Evolutionary conservation across 2,888 invertebrate genomes (phyloP).

Genomic region (Neoascia interrupta): DNA sequence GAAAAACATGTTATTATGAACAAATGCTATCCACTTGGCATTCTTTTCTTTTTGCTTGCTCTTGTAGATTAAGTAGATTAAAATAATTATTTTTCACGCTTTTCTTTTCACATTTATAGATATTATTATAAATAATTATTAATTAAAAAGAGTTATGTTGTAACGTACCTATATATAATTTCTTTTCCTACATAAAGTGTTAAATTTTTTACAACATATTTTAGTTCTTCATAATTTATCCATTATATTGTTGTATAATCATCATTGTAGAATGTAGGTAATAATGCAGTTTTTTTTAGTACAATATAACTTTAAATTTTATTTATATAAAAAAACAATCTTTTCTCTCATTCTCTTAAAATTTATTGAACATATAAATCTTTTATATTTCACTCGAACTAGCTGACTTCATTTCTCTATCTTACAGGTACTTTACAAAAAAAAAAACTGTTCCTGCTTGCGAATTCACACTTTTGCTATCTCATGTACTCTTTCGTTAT

Average conservation of each 20-base stretch:
- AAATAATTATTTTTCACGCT: constrained; percentile 20
- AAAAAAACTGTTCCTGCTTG: constrained; percentile 42
- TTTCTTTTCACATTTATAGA: constrained; percentile 21
- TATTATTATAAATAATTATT: constrained; percentile 35
- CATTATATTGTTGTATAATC: constrained; percentile 13
- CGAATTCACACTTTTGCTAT: constrained; percentile 31
- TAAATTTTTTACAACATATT: constrained; percentile 47
- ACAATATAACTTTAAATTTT: constrained; percentile 66
- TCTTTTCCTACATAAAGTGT: constrained; percentile 42
- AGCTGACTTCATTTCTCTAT: constrained; percentile 52
- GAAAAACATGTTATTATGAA: too few relatives aligned
- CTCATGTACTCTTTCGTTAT: constrained; percentile 1
- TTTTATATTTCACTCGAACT: constrained; percentile 58
- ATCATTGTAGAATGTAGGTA: constrained; percentile 62
- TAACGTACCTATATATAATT: too few relatives aligned
- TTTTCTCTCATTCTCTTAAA: constrained; percentile 76
- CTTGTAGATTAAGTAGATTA: too few relatives aligned
- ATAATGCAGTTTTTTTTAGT: constrained; percentile 58
- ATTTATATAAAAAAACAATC: constrained; percentile 77
- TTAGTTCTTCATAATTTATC: constrained; percentile 33
- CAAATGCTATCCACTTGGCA: too few relatives aligned
- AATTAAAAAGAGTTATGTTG: too few relatives aligned
- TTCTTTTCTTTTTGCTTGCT: too few relatives aligned
- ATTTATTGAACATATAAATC: constrained; percentile 67
- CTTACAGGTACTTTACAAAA: constrained; percentile 52